Evolutionary conservation across 2,797 vertebrate species (phyloP).

Genomic region (Gymnodraco acuticeps): DNA sequence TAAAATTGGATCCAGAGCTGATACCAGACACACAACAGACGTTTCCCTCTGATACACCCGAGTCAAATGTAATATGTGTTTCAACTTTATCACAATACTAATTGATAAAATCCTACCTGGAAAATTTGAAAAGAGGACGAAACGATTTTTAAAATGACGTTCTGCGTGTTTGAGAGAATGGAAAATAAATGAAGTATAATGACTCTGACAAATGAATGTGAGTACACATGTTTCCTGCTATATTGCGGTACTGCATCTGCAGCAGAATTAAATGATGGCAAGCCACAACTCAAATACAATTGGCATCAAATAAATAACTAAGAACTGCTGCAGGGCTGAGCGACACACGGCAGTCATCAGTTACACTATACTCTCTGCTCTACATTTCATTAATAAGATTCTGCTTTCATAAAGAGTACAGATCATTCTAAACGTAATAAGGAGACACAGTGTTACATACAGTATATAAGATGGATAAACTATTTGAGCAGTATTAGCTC

Average conservation of each 20-base stretch:
- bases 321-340: conserved; percentile 18
- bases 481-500: too few relatives aligned
- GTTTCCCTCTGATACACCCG: too few relatives aligned
- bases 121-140: not conserved
- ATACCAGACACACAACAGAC: not conserved
- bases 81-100: not conserved
- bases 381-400: conserved; percentile 1
- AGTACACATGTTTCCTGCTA: conserved; percentile 1
- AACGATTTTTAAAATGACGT: not conserved
- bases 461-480: not conserved
- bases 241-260: conserved; percentile 21
- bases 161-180: conserved; percentile 3
- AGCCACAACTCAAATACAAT: conserved; percentile 48
- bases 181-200: not conserved
- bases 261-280: conserved; percentile 10
- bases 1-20: conserved; percentile 22
- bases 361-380: not conserved
- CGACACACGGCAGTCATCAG: conserved; percentile 33
- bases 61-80: not conserved
- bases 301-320: conserved; percentile 10
- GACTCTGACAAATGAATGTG: conserved; percentile 22
- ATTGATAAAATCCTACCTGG: not conserved
- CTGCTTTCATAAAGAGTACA: conserved; percentile 15
- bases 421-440: conserved; percentile 11
- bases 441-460: not conserved